Evolutionary conservation across 2,797 vertebrate species (phyloP).

Genomic region (Amphiprion clarkii): DNA sequence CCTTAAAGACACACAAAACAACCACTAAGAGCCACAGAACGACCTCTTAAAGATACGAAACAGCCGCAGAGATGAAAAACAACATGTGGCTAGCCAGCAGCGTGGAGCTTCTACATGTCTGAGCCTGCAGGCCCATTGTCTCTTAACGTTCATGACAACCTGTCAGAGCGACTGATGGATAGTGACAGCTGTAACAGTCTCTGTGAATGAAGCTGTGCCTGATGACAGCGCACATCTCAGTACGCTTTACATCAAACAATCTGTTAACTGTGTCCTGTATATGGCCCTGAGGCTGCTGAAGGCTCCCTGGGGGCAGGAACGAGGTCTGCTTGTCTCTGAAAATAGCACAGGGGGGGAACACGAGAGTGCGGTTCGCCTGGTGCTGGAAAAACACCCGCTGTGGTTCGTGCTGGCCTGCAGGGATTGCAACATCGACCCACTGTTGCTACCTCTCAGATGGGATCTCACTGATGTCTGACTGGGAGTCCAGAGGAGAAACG

Average conservation of each 20-base stretch:
- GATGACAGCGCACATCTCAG: neutral
- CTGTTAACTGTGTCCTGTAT: neutral
- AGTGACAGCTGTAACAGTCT: slow-evolving; percentile 2
- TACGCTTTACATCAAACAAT: neutral
- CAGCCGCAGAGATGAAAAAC: no score
- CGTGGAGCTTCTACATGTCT: neutral
- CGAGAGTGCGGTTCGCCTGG: slow-evolving; percentile 46
- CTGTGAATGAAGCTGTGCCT: neutral
- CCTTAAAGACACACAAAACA: no score
- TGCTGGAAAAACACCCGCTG: slow-evolving; percentile 72
- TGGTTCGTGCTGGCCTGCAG: slow-evolving; percentile 33
- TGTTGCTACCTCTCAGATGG: slow-evolving; percentile 61
- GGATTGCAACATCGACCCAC: slow-evolving; percentile 75
- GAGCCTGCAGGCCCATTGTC: no score
- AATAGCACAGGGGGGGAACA: slow-evolving; percentile 79
- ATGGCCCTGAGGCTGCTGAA: slow-evolving; percentile 40
- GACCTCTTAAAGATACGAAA: no score
- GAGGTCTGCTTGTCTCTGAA: slow-evolving; percentile 71
- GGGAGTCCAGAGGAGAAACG: slow-evolving; percentile 12
- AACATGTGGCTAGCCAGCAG: no score
- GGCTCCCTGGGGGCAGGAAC: slow-evolving; percentile 26
- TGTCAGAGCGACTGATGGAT: neutral
- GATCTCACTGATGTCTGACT: slow-evolving; percentile 35
- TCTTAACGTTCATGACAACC: neutral
- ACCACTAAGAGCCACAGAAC: no score